Evolutionary conservation across 2,888 invertebrate species (phyloP), one percentile per base, ranked within the genome.

Genomic region (Nymphalis polychloros): DNA sequence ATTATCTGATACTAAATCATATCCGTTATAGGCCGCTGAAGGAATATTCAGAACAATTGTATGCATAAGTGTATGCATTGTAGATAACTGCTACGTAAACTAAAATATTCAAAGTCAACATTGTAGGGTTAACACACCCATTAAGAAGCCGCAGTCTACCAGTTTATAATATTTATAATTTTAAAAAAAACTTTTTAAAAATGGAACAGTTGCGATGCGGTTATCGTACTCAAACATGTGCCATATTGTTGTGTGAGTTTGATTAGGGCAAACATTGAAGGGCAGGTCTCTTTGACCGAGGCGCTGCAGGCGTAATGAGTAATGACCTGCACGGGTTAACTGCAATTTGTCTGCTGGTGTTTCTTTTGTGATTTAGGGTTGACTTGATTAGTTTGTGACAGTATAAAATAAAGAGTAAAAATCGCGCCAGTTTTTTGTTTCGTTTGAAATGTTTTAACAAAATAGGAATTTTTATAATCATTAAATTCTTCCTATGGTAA

Each of bases 211-310:
- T 84, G 80, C 80, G 76, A 57, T 66, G 76, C 72, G 76, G 79
- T 81, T 82, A 81, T 84, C 79, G 55, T 35, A 57, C 19, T 73
- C 83, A 87, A 89, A 88, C 89, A 89, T 81, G 84, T 78, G 84
- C 81, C 89, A 89, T 89, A 89, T 89, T 90, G 90, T 79, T 67
- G 72, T 70, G 67, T 83, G 82, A 89, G 89, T 88, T 88, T 86
- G 89, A 89, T 89, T 90, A 90, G 79, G 81, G 81, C 88, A 87
- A 88, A 89, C 88, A 88, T 79, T 81, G 81, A 81, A 80, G 77
- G 78, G 76, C 71, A 73, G 69, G 65, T 65, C 72, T 73, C 74
- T 74, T 73, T 70, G 73, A 74, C 73, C 65, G 74, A 75, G 72
- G 7, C 53, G 79, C 77, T 76, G 60, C 70, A 64, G 76, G 77